Percentiles rank a stretch among this genome's conserved stretches.
These are phyloP conservation scores for Cladopsammia gracilis DNA, from an alignment of 64 coral and sea anemone species.

Conservation along the genomic window DNA sequence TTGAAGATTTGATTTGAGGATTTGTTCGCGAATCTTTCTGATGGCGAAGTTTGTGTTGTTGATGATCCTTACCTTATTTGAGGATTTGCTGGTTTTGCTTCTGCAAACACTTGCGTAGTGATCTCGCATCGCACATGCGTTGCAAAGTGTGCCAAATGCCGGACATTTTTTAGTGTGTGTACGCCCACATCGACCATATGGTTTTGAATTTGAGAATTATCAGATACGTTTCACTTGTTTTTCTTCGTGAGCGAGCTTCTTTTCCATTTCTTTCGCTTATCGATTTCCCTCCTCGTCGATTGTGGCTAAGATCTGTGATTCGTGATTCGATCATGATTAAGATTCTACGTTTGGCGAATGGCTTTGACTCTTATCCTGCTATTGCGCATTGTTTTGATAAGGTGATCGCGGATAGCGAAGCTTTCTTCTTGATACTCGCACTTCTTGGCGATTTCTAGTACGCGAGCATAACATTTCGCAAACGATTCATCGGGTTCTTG, in stretches of 20 bases:
- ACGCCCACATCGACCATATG: no score
- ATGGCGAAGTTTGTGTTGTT: slow-evolving; percentile 1
- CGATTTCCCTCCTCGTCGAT: slow-evolving; percentile 72
- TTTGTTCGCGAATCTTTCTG: not conserved
- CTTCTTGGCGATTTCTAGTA: slow-evolving; percentile 62
- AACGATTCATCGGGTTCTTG: slow-evolving; percentile 37
- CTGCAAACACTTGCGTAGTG: slow-evolving; percentile 44
- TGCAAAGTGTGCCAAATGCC: slow-evolving; percentile 42
- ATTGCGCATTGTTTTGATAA: slow-evolving; percentile 76
- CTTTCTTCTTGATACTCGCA: slow-evolving; percentile 58
- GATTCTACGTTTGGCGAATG: slow-evolving; percentile 49
- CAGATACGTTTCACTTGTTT: slow-evolving; percentile 16
- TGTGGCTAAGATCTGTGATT: slow-evolving; percentile 61
- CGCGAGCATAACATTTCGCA: slow-evolving; percentile 45
- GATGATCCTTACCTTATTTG: slow-evolving; percentile 1
- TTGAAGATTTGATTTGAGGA: not conserved
- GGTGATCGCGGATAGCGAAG: no score
- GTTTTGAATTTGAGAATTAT: slow-evolving; percentile 23
- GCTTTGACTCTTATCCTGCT: slow-evolving; percentile 66
- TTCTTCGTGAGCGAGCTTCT: slow-evolving; percentile 39
- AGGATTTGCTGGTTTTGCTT: no score
- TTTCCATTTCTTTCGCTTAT: no score
- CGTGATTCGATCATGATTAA: no score
- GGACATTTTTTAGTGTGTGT: slow-evolving; percentile 42
- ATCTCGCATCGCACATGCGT: slow-evolving; percentile 64